Base-by-base conservation (phyloP, 2,888 invertebrate genomes). In the Ormyrus pomaceus region DNA sequence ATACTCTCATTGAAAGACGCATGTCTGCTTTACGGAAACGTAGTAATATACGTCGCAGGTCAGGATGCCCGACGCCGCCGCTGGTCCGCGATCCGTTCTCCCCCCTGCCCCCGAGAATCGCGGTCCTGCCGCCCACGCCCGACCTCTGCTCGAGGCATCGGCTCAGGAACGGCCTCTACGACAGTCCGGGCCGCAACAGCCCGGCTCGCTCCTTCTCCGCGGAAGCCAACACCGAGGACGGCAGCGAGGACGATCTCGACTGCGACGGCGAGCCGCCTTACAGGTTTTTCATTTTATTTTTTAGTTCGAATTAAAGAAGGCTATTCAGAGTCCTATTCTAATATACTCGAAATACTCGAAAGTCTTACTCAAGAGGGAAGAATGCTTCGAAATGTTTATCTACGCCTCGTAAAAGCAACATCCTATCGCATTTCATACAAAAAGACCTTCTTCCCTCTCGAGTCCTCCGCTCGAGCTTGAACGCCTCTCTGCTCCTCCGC, bases 111-210 rank as follows among this genome's bases (percentile, higher is more conserved):
- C 95, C 95, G 79, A 95, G 94, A 86, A 95, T 95, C 86, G 93
- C 95, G 65, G 94, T 95, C 81, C 93, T 95, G 79, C 95, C 95
- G 79, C 95, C 95, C 46, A 95, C 95, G 0, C 95, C 95, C 4
- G 95, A 95, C 85, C 91, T 89, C 6, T 88, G 87, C 75, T 85
- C 86, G 58, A 86, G 84, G 55, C 86, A 87, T 61, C 87, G 88
- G 80, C 76, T 89, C 34, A 84, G 87, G 46, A 89, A 87, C 74
- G 88, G 89, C 4, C 66, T 86, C 70, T 84, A 86, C 77, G 89
- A 90, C 76, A 90, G 89, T 76, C 89, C 89, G 6, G 87, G 88
- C 19, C 86, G 87, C 13, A 88, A 89, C 75, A 89, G 89, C 79
- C 89, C 89, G 6, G 86, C 88, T 48, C 86, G 87, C 9, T 87